Conservation (phyloP, 2,797 vertebrate species). For the Amazonetta brasiliensis region DNA sequence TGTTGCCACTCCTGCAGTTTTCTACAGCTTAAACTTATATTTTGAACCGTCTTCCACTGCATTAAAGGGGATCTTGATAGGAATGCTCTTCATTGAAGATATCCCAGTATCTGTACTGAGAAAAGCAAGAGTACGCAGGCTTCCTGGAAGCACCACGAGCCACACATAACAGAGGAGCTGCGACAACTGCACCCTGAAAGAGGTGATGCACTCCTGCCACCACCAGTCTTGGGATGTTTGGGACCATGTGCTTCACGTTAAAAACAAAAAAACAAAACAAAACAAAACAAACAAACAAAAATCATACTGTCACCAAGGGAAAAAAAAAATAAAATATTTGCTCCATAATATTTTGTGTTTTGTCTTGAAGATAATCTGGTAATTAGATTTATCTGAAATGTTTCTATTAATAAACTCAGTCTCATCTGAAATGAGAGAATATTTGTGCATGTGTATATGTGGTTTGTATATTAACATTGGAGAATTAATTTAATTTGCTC, state of each 20-base stretch:
- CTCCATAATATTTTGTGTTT: neutral
- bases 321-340: neutral
- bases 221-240: neutral
- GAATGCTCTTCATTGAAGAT: neutral
- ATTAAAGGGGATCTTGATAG: neutral
- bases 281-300: neutral
- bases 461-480: neutral
- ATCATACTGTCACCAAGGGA: no score
- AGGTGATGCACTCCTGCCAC: neutral
- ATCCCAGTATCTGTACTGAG: neutral
- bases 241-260: neutral
- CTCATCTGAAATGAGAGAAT: neutral
- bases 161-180: neutral
- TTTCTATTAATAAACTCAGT: neutral
- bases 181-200: neutral
- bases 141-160: neutral
- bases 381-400: neutral
- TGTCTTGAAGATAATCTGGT: neutral
- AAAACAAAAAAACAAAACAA: neutral
- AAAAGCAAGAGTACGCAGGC: neutral
- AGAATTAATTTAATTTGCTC: neutral
- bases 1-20: neutral
- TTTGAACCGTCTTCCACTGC: neutral
- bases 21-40: neutral
- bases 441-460: neutral